Conservation (phyloP, 2,113 vertebrate species). For the Sapayoa aenigma region DNA sequence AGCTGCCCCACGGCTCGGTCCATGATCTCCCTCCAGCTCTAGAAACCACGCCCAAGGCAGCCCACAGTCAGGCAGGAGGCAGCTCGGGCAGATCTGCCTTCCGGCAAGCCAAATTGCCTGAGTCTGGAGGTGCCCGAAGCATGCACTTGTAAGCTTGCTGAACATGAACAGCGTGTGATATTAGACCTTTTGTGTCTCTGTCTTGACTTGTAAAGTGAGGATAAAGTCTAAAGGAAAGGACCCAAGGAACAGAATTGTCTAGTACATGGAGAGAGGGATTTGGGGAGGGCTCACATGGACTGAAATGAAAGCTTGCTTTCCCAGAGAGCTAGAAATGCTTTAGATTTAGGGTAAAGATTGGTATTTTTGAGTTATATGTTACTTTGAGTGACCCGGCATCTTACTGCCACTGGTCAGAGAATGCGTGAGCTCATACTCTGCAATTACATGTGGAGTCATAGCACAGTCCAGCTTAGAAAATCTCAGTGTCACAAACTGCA, state of each 20-base stretch:
- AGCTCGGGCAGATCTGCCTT: background rate
- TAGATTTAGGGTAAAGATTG: background rate
- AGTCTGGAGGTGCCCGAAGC: background rate
- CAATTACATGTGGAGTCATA: background rate
- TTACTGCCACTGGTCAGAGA: background rate
- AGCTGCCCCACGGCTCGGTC: background rate
- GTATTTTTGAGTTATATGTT: background rate
- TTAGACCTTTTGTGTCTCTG: background rate
- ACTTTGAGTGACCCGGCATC: background rate
- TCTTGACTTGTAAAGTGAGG: background rate
- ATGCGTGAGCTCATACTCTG: background rate
- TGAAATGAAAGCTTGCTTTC: background rate
- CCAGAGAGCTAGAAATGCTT: background rate
- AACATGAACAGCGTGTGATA: background rate
- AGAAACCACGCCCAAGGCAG: background rate
- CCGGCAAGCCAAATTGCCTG: background rate
- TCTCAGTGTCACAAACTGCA: background rate
- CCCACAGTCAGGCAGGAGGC: background rate
- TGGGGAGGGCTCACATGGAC: background rate
- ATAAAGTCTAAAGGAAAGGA: background rate
- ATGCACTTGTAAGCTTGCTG: background rate
- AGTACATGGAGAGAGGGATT: background rate
- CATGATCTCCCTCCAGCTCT: background rate
- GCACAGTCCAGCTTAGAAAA: background rate
- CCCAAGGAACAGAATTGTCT: background rate